These are phyloP conservation scores for Urocyon cinereoargenteus DNA, from an alignment of 2,797 vertebrate genomes.

Conservation along the genomic window DNA sequence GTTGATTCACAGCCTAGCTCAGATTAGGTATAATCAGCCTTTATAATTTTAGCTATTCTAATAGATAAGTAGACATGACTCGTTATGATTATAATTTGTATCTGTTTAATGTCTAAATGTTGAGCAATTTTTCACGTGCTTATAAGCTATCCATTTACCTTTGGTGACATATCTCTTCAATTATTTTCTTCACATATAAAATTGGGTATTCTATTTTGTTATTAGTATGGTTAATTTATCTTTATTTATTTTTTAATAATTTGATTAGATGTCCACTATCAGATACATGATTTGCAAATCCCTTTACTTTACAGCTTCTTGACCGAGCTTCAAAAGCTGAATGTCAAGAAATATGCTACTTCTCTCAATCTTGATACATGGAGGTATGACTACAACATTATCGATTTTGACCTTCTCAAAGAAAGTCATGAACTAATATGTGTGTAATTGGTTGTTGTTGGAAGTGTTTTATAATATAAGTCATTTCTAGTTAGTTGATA, in stretches of 20 bases:
- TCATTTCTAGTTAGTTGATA: not conserved
- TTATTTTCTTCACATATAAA: not conserved
- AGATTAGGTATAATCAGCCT: not conserved
- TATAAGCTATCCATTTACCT: not conserved
- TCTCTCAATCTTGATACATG: not conserved
- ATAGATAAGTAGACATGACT: not conserved
- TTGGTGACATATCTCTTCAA: not conserved
- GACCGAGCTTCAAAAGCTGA: not conserved
- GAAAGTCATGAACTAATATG: not conserved
- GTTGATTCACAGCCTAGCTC: not conserved
- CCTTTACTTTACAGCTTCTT: not conserved
- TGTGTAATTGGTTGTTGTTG: accelerated
- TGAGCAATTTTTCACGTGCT: not conserved
- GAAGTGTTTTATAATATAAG: not conserved
- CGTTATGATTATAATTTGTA: not conserved
- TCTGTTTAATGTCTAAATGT: not conserved
- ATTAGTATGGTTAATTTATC: not conserved
- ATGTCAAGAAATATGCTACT: not conserved
- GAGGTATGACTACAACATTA: not conserved
- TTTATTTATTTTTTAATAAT: not conserved
- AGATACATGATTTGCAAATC: not conserved
- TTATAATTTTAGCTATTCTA: not conserved
- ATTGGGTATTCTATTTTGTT: not conserved
- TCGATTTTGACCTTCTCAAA: not conserved
- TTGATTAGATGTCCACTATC: not conserved